Percentiles rank a stretch among this genome's conserved stretches.
phyloP scores from a whole-genome alignment of 2,113 vertebrate genomes.

The Thermophis baileyi region DNA sequence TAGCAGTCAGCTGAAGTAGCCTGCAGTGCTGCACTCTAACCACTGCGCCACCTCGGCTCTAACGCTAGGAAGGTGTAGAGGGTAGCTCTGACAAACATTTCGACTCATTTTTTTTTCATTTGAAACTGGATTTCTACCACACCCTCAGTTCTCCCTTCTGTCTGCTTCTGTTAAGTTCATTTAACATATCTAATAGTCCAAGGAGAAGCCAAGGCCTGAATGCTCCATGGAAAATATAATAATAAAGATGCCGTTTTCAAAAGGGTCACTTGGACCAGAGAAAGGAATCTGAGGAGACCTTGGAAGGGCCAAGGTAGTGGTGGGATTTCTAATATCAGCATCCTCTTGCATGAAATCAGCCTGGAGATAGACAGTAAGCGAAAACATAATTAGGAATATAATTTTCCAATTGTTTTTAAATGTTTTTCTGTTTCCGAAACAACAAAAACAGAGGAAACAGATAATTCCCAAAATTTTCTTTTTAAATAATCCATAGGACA shows the following conservation, averaged over 20 bases:
- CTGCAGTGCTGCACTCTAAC: too few relatives aligned
- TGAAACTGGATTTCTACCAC: neutral
- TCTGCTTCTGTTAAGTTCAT: neutral
- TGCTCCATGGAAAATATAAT: neutral
- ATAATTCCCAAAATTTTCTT: neutral
- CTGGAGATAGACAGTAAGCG: neutral
- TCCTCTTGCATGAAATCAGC: neutral
- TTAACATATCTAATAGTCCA: neutral
- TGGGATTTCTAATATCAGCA: neutral
- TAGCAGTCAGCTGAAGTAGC: too few relatives aligned
- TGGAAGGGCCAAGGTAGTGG: neutral
- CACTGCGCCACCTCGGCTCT: too few relatives aligned
- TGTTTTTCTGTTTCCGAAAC: neutral
- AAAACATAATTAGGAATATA: neutral
- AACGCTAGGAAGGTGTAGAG: neutral
- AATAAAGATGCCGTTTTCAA: neutral
- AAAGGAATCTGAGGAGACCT: neutral
- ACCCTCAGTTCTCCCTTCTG: neutral
- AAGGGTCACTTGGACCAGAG: neutral
- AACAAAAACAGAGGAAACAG: neutral
- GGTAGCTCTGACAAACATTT: slow-evolving; percentile 45
- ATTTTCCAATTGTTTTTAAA: neutral
- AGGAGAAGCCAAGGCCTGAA: neutral
- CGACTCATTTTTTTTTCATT: neutral
- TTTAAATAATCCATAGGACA: neutral